A percentile compares a stretch with the other conserved stretches of the same genome.
Evolutionary conservation across 1,140 invertebrate species (phyloP).

Genomic region (Pemphigus obesinymphae): DNA sequence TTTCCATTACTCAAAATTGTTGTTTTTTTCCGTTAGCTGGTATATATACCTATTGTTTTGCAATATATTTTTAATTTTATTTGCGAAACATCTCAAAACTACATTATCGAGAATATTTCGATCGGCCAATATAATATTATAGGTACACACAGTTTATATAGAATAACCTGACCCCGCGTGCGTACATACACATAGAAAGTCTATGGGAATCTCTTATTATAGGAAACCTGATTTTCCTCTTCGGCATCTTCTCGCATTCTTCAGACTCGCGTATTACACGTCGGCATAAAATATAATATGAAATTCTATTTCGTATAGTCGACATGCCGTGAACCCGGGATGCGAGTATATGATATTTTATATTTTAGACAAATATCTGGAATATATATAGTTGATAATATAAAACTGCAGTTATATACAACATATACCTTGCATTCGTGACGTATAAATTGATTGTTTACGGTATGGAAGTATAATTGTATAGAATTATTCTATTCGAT

Average conservation of each 20-base stretch:
- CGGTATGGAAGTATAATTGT: not conserved
- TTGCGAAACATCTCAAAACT: not conserved
- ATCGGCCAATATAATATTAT: not conserved
- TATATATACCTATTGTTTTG: too few species aligned
- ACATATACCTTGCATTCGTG: not conserved
- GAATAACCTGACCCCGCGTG: not conserved
- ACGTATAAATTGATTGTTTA: conserved; percentile 6
- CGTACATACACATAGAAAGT: not conserved
- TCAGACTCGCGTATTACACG: not conserved
- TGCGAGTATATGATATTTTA: not conserved
- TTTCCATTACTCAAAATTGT: too few species aligned
- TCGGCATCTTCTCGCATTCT: not conserved
- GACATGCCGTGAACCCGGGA: too few species aligned
- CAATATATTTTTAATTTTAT: too few species aligned
- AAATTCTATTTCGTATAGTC: not conserved
- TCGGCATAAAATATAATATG: not conserved
- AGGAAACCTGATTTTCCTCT: conserved; percentile 23
- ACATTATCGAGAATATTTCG: not conserved
- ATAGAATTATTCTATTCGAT: not conserved
- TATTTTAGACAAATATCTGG: too few species aligned
- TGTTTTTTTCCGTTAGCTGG: too few species aligned
- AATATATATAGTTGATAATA: too few species aligned
- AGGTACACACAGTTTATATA: not conserved
- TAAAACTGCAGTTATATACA: not conserved
- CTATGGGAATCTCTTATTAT: conserved; percentile 4